These are phyloP conservation scores for Hyposoter didymator DNA, from an alignment of 2,888 invertebrate species.

Conservation along the genomic window DNA sequence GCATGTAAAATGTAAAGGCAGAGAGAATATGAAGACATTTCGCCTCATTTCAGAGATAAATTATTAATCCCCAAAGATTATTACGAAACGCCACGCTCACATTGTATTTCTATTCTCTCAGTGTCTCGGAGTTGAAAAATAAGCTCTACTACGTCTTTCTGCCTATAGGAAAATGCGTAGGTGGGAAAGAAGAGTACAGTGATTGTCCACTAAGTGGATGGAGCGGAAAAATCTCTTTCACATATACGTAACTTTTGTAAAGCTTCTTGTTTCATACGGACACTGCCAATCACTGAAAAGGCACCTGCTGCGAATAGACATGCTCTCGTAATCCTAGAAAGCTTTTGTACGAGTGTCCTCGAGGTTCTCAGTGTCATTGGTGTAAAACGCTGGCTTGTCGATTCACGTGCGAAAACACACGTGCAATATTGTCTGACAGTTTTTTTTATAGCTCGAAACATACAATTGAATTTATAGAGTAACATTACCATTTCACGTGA, in stretches of 20 bases:
- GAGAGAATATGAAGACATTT: slow-evolving; percentile 30
- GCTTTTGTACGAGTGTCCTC: slow-evolving; percentile 24
- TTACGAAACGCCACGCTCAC: slow-evolving; percentile 30
- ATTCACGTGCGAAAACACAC: slow-evolving; percentile 44
- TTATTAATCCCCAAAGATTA: slow-evolving; percentile 54
- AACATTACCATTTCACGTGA: slow-evolving; percentile 14
- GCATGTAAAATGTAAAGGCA: slow-evolving; percentile 1
- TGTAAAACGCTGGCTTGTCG: slow-evolving; percentile 29
- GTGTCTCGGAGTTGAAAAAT: slow-evolving; percentile 25
- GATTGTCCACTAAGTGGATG: not conserved
- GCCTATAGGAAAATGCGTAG: slow-evolving; percentile 13
- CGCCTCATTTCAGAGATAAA: slow-evolving; percentile 52
- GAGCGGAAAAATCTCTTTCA: not conserved
- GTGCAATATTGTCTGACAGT: slow-evolving; percentile 30
- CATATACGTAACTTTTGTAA: not conserved
- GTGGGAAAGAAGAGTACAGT: slow-evolving; percentile 1
- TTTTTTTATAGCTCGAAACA: not conserved
- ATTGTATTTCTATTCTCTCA: slow-evolving; percentile 2
- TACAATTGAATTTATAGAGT: slow-evolving; percentile 4
- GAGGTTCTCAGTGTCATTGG: slow-evolving; percentile 48
- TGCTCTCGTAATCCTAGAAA: slow-evolving; percentile 11
- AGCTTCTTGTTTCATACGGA: not conserved
- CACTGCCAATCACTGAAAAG: slow-evolving; percentile 28
- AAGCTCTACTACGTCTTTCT: not conserved
- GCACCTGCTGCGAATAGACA: not conserved